Percentiles rank a stretch among this genome's conserved stretches.
Evolutionary conservation across 2,888 invertebrate species (phyloP).

Genomic region (Camponotus fellah): DNA sequence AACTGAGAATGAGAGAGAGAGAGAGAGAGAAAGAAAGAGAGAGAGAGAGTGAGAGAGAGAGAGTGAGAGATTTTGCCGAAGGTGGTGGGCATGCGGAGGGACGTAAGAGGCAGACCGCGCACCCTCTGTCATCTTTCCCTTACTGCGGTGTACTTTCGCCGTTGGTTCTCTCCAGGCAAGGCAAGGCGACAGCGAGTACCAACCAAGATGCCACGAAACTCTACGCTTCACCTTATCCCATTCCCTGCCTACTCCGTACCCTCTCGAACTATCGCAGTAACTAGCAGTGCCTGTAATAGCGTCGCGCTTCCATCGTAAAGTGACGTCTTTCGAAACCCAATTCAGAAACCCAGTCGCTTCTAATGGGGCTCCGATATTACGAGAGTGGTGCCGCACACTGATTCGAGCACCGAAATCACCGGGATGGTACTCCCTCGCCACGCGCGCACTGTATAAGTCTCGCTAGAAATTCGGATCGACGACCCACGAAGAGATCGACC

Average conservation of each 20-base stretch:
- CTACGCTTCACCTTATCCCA: conserved; percentile 71
- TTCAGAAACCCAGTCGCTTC: conserved; percentile 76
- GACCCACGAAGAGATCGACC: conserved; percentile 28
- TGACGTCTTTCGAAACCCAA: conserved; percentile 80
- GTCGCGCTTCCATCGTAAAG: conserved; percentile 79
- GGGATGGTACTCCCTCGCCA: conserved; percentile 51
- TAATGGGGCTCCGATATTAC: conserved; percentile 77
- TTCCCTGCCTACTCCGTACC: conserved; percentile 44
- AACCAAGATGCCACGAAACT: conserved; percentile 78
- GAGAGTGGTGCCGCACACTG: conserved; percentile 71
- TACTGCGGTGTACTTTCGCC: conserved; percentile 67
- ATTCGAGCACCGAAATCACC: conserved; percentile 68
- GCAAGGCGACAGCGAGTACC: conserved; percentile 70
- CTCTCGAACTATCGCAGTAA: conserved; percentile 77
- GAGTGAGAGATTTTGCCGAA: conserved; percentile 54
- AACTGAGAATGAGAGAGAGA: conserved; percentile 55
- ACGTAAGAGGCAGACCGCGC: conserved; percentile 41
- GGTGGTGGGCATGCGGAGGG: conserved; percentile 15
- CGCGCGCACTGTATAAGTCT: conserved; percentile 52
- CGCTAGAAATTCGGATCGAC: conserved; percentile 50
- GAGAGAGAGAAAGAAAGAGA: conserved; percentile 57
- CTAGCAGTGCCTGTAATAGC: conserved; percentile 81
- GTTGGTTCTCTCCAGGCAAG: conserved; percentile 57
- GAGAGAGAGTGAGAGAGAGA: conserved; percentile 60
- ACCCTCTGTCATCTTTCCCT: conserved; percentile 73